Percentiles rank a stretch among this genome's conserved stretches.
Evolutionary conservation across 1,140 invertebrate genomes (phyloP).

Genomic region (Lepidotrigona ventralis): DNA sequence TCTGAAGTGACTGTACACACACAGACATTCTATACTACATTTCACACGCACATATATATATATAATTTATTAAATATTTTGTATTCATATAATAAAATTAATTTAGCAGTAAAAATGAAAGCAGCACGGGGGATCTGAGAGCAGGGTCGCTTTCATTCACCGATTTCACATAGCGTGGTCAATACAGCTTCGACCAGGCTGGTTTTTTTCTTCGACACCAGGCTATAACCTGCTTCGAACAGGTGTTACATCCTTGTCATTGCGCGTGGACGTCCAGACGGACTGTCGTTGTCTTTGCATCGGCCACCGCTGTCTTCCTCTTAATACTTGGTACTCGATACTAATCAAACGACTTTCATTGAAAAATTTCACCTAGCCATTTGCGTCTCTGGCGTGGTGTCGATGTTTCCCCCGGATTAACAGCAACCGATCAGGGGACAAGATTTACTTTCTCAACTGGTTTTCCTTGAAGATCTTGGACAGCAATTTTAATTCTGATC

Average conservation of each 20-base stretch:
- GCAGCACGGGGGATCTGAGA: neutral
- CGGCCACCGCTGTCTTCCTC: constrained; percentile 13
- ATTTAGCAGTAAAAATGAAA: neutral
- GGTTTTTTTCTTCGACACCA: constrained; percentile 42
- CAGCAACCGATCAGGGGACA: neutral
- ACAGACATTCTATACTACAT: too few relatives aligned
- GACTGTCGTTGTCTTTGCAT: constrained; percentile 45
- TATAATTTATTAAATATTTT: too few relatives aligned
- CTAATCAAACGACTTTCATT: constrained; percentile 56
- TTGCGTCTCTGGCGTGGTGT: neutral
- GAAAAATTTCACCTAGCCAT: constrained; percentile 48
- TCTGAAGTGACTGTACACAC: too few relatives aligned
- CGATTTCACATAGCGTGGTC: constrained; percentile 49
- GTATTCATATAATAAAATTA: too few relatives aligned
- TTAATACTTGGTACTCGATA: constrained; percentile 17
- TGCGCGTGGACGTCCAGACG: constrained; percentile 33
- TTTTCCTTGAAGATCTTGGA: neutral
- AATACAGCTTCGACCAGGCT: constrained; percentile 38
- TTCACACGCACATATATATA: too few relatives aligned
- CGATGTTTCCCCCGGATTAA: neutral
- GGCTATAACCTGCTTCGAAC: constrained; percentile 56
- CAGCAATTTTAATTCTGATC: neutral
- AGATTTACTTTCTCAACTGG: neutral
- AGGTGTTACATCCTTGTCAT: constrained; percentile 50
- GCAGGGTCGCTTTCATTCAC: constrained; percentile 54